Evolutionary conservation across 2,797 vertebrate species (phyloP).

Genomic region (Melanogrammus aeglefinus): DNA sequence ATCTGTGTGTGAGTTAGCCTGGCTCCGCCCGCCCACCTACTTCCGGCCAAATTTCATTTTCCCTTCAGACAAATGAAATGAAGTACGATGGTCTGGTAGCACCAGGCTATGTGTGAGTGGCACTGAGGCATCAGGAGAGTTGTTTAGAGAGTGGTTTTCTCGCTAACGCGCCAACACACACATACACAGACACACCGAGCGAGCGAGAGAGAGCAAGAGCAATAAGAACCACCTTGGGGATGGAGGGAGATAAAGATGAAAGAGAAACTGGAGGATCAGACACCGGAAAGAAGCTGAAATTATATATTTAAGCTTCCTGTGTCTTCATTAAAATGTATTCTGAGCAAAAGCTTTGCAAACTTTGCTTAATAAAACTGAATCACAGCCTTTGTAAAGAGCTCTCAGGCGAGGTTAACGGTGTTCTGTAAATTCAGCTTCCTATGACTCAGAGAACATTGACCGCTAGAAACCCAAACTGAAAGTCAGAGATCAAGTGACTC

Average conservation of each 20-base stretch:
- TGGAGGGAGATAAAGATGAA: background rate
- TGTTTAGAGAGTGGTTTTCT: conserved; percentile 39
- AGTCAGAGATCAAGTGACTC: background rate
- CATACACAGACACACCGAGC: conserved; percentile 41
- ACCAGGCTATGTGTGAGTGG: conserved; percentile 19
- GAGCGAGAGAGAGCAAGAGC: background rate
- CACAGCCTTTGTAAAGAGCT: background rate
- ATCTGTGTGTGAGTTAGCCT: conserved; percentile 13
- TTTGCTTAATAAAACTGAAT: background rate
- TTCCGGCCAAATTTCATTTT: too few species aligned
- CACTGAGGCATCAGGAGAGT: conserved; percentile 36
- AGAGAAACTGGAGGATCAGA: background rate
- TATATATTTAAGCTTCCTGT: background rate
- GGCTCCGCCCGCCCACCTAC: too few species aligned
- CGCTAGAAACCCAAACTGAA: background rate
- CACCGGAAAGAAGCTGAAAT: background rate
- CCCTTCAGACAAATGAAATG: too few species aligned
- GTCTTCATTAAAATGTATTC: background rate
- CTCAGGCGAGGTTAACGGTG: background rate
- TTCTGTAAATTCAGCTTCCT: background rate
- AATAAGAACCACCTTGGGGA: background rate
- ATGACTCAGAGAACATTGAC: background rate
- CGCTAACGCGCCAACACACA: conserved; percentile 52
- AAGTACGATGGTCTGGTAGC: too few species aligned
- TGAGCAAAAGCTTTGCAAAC: background rate